A percentile compares a stretch with the other conserved stretches of the same genome.
Evolutionary conservation across 2,113 vertebrate species (phyloP).

Genomic region (Vimba vimba): DNA sequence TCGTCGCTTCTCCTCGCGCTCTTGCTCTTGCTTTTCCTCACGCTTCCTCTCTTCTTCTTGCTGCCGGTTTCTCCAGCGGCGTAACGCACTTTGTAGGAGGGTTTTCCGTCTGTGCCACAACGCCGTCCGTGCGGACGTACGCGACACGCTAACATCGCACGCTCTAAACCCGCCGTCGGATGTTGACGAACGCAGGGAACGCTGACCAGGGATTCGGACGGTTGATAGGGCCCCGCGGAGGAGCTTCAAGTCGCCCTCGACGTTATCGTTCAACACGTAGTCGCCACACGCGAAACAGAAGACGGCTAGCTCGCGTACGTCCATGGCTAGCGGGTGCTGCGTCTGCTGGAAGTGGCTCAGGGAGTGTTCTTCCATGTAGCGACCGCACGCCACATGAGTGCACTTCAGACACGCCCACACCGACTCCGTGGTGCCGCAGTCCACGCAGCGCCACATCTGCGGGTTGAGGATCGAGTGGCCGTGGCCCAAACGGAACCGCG

Average conservation of each 20-base stretch:
- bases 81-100: slow-evolving; percentile 83
- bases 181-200: slow-evolving; percentile 84
- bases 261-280: slow-evolving; percentile 96
- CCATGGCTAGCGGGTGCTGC: slow-evolving; percentile 93
- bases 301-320: slow-evolving; percentile 93
- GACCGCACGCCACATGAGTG: slow-evolving; percentile 94
- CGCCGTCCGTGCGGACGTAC: slow-evolving; percentile 87
- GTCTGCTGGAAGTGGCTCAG: slow-evolving; percentile 90
- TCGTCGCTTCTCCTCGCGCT: slow-evolving; percentile 82
- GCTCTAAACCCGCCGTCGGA: slow-evolving; percentile 54
- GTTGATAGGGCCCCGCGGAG: slow-evolving; percentile 89
- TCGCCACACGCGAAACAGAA: slow-evolving; percentile 97
- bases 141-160: slow-evolving; percentile 61
- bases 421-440: slow-evolving; percentile 91
- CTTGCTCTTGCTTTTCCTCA: slow-evolving; percentile 81
- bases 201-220: slow-evolving; percentile 80
- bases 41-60: slow-evolving; percentile 77
- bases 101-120: slow-evolving; percentile 88
- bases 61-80: slow-evolving; percentile 80
- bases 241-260: slow-evolving; percentile 93
- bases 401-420: slow-evolving; percentile 99
- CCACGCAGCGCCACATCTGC: slow-evolving; percentile 94
- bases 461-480: slow-evolving; percentile 98
- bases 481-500: slow-evolving; percentile 92
- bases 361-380: slow-evolving; percentile 93